Evolutionary conservation across 2,888 invertebrate genomes (phyloP).

Genomic region (Eledone cirrhosa): DNA sequence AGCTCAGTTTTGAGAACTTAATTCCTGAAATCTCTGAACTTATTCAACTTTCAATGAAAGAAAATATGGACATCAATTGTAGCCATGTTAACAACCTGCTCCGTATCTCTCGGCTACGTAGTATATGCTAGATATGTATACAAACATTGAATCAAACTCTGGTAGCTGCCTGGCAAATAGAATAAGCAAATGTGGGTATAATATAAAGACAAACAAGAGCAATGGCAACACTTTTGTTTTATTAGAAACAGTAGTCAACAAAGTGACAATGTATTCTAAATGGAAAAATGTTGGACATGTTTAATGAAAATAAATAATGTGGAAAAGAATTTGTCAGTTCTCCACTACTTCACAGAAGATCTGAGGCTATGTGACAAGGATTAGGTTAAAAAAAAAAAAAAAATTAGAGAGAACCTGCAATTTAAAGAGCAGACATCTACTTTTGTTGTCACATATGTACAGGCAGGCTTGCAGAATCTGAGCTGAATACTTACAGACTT

Average conservation of each 20-base stretch:
- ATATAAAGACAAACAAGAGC: slow-evolving; percentile 6
- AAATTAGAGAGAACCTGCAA: no score
- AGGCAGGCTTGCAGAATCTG: slow-evolving; percentile 24
- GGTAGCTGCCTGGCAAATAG: no score
- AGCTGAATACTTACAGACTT: slow-evolving; percentile 22
- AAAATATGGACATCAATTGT: no score
- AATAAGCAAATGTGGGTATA: no score
- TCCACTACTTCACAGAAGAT: slow-evolving; percentile 28
- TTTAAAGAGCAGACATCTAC: not conserved
- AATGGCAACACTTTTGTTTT: slow-evolving; percentile 29
- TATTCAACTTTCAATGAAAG: no score
- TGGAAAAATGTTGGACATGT: slow-evolving; percentile 25
- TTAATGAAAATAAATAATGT: slow-evolving; percentile 29
- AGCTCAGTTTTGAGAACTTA: no score
- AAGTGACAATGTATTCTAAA: slow-evolving; percentile 28
- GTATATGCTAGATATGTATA: no score
- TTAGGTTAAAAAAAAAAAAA: no score
- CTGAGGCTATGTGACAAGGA: slow-evolving; percentile 14
- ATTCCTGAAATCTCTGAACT: no score
- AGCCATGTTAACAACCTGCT: no score
- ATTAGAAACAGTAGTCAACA: slow-evolving; percentile 26
- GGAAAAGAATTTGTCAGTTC: slow-evolving; percentile 21
- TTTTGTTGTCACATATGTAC: slow-evolving; percentile 20
- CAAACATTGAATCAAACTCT: no score
- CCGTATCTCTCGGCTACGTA: no score